Percentiles rank a stretch among this genome's conserved stretches.
Conservation (phyloP, 1,140 invertebrate genomes). For the Chrysopa pallens region DNA sequence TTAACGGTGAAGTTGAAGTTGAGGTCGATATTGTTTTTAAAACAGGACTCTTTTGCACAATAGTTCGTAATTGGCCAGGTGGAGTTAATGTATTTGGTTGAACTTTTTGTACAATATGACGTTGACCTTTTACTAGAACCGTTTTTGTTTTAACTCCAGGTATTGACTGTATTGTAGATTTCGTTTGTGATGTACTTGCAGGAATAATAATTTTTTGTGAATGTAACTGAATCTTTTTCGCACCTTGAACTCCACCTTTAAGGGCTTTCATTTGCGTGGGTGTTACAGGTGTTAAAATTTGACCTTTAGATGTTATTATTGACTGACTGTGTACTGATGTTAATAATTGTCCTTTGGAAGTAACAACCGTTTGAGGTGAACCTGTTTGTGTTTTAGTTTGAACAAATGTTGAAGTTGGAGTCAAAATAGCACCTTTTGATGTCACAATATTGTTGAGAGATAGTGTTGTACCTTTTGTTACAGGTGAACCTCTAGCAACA, state of each 20-base stretch:
- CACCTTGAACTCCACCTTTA: not conserved
- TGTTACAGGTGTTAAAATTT: not conserved
- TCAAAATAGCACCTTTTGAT: slow-evolving; percentile 11
- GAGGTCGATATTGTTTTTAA: not conserved
- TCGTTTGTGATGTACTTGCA: slow-evolving; percentile 2
- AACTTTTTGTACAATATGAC: slow-evolving; percentile 5
- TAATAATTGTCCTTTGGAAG: slow-evolving; percentile 24
- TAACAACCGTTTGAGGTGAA: slow-evolving; percentile 11
- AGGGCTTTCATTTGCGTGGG: not conserved
- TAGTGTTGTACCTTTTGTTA: slow-evolving; percentile 16
- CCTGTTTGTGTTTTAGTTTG: slow-evolving; percentile 9
- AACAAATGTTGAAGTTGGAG: slow-evolving; percentile 8
- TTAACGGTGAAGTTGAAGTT: not conserved
- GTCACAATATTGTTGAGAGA: slow-evolving; percentile 29
- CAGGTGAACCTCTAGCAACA: slow-evolving; percentile 21
- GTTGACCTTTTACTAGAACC: slow-evolving; percentile 6
- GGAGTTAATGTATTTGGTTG: not conserved
- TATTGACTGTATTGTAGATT: slow-evolving; percentile 8
- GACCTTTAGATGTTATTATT: slow-evolving; percentile 5
- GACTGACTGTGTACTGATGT: slow-evolving; percentile 26
- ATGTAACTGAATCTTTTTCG: not conserved
- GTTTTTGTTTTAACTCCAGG: slow-evolving; percentile 4
- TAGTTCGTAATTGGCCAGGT: not conserved
- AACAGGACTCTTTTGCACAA: too few relatives aligned
- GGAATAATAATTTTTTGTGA: not conserved